These are phyloP conservation scores for Coecobrya sp. DNA, from an alignment of 2,888 invertebrate species.

Conservation along the genomic window DNA sequence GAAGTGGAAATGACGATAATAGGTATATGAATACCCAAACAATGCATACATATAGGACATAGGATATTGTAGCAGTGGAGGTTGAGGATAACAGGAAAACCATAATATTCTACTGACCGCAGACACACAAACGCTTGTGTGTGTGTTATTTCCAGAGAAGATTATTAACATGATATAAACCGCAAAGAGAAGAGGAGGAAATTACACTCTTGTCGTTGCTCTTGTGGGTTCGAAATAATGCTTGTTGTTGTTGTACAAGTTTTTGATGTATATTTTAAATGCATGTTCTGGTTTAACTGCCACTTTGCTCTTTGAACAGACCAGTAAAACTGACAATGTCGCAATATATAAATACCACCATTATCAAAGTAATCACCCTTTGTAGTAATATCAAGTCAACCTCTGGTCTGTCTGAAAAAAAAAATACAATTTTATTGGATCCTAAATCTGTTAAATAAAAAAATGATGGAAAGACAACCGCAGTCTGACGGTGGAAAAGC, in stretches of 20 bases:
- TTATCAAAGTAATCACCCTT: not conserved
- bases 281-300: conserved; percentile 7
- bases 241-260: conserved; percentile 13
- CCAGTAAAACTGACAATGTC: not conserved
- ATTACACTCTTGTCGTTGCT: conserved; percentile 48
- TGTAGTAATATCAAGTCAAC: not conserved
- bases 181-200: conserved; percentile 59
- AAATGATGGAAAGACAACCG: not conserved
- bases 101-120: conserved; percentile 57
- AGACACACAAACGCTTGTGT: conserved; percentile 58
- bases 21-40: not conserved
- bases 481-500: not conserved
- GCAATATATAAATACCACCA: not conserved
- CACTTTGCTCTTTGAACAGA: conserved; percentile 8
- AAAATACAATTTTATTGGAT: not conserved
- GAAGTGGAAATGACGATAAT: too few species aligned
- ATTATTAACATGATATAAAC: conserved; percentile 62
- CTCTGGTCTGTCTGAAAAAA: not conserved
- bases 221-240: conserved; percentile 11
- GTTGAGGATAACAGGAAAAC: conserved; percentile 29
- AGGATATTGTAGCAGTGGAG: not conserved
- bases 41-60: not conserved
- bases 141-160: not conserved
- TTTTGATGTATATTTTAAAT: conserved; percentile 4
- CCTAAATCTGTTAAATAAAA: not conserved